These are phyloP conservation scores for Taenioides sp. DNA, from an alignment of 2,797 vertebrate species.

Conservation along the genomic window DNA sequence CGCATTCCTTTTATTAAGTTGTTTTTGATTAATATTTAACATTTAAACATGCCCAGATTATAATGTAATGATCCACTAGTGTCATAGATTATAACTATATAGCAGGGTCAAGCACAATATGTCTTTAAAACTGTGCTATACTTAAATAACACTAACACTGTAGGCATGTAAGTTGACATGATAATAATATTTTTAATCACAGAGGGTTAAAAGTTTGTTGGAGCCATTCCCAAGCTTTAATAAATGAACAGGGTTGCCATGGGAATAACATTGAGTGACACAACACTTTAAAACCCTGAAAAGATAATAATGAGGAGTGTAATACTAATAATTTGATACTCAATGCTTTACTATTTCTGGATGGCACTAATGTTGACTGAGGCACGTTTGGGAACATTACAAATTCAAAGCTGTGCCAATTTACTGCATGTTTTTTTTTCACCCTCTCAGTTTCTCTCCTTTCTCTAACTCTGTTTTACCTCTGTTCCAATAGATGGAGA, in stretches of 20 bases:
- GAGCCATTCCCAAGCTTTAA: background rate
- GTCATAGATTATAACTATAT: background rate
- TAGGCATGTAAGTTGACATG: background rate
- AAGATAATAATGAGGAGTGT: background rate
- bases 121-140: too few relatives aligned
- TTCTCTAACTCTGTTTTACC: constrained; percentile 49
- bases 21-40: too few relatives aligned
- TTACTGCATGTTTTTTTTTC: constrained; percentile 56
- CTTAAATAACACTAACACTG: background rate
- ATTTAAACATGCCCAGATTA: too few relatives aligned
- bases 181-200: background rate
- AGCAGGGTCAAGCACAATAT: too few relatives aligned
- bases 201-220: background rate
- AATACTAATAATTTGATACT: background rate
- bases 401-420: constrained; percentile 82
- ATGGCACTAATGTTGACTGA: constrained; percentile 73
- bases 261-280: background rate
- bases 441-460: constrained; percentile 48
- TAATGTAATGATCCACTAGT: too few relatives aligned
- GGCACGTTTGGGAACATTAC: constrained; percentile 82
- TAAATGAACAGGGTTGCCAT: background rate
- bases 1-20: too few relatives aligned
- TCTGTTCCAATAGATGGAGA: constrained; percentile 79
- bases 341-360: constrained; percentile 71
- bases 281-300: background rate